A percentile compares a stretch with the other conserved stretches of the same genome.
phyloP scores from a whole-genome alignment of 2,797 vertebrate species.

The Benthosema pterotum region DNA sequence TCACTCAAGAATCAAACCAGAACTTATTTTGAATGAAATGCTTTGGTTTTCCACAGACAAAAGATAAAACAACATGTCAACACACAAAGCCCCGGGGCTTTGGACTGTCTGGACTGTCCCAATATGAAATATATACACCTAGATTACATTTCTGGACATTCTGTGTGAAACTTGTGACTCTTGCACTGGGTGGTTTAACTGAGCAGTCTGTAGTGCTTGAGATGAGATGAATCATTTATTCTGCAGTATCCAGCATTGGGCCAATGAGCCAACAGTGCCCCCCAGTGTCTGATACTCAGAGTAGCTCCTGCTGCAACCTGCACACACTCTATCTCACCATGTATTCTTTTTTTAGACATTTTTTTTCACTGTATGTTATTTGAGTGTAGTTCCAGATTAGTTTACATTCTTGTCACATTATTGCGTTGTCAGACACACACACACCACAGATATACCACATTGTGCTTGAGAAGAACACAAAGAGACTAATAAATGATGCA shows the following conservation, averaged over 20 bases:
- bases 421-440: constrained; percentile 58
- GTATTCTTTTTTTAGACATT: constrained; percentile 50
- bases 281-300: constrained; percentile 58
- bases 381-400: constrained; percentile 49
- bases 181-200: constrained; percentile 28
- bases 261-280: constrained; percentile 68
- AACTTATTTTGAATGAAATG: constrained; percentile 29
- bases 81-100: constrained; percentile 6
- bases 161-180: constrained; percentile 24
- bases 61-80: constrained; percentile 3
- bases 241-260: constrained; percentile 62
- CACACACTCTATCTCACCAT: constrained; percentile 49
- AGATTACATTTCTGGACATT: too few relatives aligned
- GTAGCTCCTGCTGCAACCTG: constrained; percentile 71
- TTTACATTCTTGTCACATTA: constrained; percentile 51
- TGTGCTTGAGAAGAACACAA: constrained; percentile 70
- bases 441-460: constrained; percentile 52
- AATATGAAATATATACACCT: too few relatives aligned
- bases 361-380: constrained; percentile 53
- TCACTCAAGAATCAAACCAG: constrained; percentile 39
- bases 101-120: too few relatives aligned
- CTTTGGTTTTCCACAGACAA: constrained; percentile 32
- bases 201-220: constrained; percentile 57
- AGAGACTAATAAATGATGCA: constrained; percentile 77
- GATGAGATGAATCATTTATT: constrained; percentile 57